Evolutionary conservation across 1,140 invertebrate species (phyloP), one percentile per base, ranked within the genome.

Genomic region (Danaus melanippus): DNA sequence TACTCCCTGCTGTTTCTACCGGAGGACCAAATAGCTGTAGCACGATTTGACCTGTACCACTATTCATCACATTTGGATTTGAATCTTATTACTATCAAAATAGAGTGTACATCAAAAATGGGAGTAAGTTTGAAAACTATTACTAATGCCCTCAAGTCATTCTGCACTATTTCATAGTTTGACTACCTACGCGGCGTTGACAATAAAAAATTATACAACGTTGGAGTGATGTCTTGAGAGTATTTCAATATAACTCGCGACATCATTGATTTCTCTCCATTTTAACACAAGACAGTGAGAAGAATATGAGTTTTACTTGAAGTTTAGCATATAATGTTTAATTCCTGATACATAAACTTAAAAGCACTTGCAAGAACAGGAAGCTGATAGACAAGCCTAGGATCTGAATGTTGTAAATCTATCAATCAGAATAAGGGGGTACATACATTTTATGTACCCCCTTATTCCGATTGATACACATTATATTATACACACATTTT

Each of bases 1-100:
- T 59, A 66, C 80, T 75, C 80, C 80, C 81, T 71, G 81, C 81
- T 84, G 79, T 62, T 60, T 76, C 72, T 71, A 79, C 80, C 63
- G 72, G 59, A 70, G 69, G 64, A 69, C 74, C 68, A 78, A 80
- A 79, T 76, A 76, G 79, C 69, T 65, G 58, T 52, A 58, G 60
- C 77, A 83, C 76, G 77, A 79, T 62, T 67, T 74, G 77, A 80
- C 71, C 76, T 67, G 63, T 59, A 53, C 46, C 56, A 68, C 47
- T 63, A 58, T 54, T 56, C n/a, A 49, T 47, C 42, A 48, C 44
- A 65, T 43, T 48, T 41, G 45, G 55, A 46, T 53, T 44, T 65
- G 32, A 58, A 45, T 41, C 50, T 58, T 65, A 52, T 47, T 41
- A 0, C 42, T 41, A 42, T 44, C 0, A 10, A 1, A 5, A 58